A percentile compares a stretch with the other conserved stretches of the same genome.
These are phyloP conservation scores for Cataglyphis albicans DNA, from an alignment of 2,888 invertebrate species.

Conservation along the genomic window DNA sequence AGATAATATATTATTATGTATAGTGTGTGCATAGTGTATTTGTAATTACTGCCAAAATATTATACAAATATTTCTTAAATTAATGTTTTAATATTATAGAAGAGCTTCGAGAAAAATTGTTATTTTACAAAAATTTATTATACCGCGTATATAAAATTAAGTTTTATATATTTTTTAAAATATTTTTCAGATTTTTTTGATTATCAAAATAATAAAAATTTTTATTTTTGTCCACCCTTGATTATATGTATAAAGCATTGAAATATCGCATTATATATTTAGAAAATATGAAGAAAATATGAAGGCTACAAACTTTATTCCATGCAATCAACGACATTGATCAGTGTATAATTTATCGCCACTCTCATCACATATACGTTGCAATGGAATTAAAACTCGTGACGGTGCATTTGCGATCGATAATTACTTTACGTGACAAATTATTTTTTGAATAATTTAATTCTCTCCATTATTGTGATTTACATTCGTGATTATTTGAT, in stretches of 20 bases:
- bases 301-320: neutral
- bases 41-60: neutral
- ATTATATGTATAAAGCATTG: neutral
- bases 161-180: neutral
- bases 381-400: neutral
- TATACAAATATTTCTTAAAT: neutral
- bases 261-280: neutral
- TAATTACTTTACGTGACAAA: neutral
- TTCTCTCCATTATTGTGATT: neutral
- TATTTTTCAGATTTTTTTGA: neutral
- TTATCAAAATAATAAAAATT: neutral
- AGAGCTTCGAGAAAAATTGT: neutral
- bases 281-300: constrained; percentile 7
- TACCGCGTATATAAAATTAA: neutral
- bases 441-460: neutral
- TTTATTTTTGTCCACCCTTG: neutral
- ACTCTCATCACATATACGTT: neutral
- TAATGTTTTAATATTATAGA: neutral
- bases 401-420: neutral
- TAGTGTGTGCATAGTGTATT: neutral
- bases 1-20: neutral
- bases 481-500: neutral
- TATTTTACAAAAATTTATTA: neutral
- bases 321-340: constrained; percentile 1
- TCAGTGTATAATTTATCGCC: neutral